These are phyloP conservation scores for Bucco capensis DNA, from an alignment of 2,113 vertebrate genomes.

Conservation along the genomic window DNA sequence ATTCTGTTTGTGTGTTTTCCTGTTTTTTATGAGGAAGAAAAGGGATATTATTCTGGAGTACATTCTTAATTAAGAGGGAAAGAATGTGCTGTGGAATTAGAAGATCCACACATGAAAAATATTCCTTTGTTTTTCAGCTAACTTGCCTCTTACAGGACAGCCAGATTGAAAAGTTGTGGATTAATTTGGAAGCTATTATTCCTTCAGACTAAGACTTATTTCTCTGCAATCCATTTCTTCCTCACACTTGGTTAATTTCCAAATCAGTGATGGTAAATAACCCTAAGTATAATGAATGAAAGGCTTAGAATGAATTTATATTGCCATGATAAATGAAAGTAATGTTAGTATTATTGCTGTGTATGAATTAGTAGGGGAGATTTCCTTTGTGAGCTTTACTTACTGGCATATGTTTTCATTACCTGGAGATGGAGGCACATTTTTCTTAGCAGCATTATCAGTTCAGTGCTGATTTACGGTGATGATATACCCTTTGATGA, in stretches of 20 bases:
- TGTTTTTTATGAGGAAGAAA: neutral
- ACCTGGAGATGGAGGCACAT: neutral
- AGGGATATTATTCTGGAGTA: neutral
- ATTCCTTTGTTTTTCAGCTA: neutral
- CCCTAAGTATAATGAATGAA: neutral
- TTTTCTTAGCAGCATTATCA: neutral
- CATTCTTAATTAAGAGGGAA: neutral
- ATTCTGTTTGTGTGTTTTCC: neutral
- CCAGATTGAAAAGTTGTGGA: neutral
- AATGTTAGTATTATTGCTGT: neutral
- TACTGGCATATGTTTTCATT: slow-evolving; percentile 8
- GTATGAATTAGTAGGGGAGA: neutral
- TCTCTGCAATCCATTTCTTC: neutral
- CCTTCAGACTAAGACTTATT: neutral
- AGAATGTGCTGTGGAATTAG: neutral
- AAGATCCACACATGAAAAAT: neutral
- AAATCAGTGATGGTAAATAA: neutral
- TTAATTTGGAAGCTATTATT: neutral
- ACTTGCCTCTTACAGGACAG: neutral
- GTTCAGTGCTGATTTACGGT: neutral
- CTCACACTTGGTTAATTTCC: neutral
- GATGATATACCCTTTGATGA: slow-evolving; percentile 20
- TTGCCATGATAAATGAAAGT: neutral
- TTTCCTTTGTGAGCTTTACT: slow-evolving; percentile 26
- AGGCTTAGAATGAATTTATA: neutral